These are phyloP conservation scores for Tetragnatha montana DNA, from an alignment of 2,888 invertebrate genomes.

Conservation along the genomic window DNA sequence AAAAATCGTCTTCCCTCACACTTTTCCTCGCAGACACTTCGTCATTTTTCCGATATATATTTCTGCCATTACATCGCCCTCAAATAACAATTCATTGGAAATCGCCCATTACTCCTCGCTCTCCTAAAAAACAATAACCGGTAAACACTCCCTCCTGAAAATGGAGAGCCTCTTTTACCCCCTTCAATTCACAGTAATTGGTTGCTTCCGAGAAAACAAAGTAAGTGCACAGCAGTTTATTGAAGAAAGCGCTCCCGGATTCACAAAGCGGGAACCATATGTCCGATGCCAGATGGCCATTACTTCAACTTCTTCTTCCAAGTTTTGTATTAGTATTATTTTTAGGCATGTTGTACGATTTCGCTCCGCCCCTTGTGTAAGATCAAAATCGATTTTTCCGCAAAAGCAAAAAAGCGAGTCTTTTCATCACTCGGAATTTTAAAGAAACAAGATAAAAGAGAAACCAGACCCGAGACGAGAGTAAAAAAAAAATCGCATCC, in stretches of 20 bases:
- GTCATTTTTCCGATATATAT: conserved; percentile 7
- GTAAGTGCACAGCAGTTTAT: conserved; percentile 23
- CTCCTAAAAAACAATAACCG: neutral
- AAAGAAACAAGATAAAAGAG: conserved; percentile 20
- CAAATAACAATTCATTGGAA: conserved; percentile 36
- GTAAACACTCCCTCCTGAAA: neutral
- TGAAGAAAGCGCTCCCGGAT: conserved; percentile 20
- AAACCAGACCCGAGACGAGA: neutral
- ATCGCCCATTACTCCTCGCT: conserved; percentile 10
- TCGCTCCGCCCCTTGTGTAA: neutral
- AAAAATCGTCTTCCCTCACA: too few relatives aligned
- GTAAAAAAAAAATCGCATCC: conserved; percentile 13
- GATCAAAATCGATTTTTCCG: conserved; percentile 9
- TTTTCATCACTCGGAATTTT: conserved; percentile 31
- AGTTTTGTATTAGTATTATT: conserved; percentile 24
- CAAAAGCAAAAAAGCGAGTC: conserved; percentile 20
- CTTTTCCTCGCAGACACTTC: neutral
- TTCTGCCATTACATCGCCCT: conserved; percentile 16
- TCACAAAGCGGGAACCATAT: conserved; percentile 19
- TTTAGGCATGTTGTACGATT: neutral
- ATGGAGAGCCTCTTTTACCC: neutral
- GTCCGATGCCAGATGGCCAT: neutral
- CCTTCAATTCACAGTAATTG: conserved; percentile 11
- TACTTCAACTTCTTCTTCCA: conserved; percentile 8
- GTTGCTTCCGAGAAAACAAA: conserved; percentile 18